Percentiles rank a stretch among this genome's conserved stretches.
phyloP scores from a whole-genome alignment of 1,140 invertebrate species.

The Tetramorium simillimum region DNA sequence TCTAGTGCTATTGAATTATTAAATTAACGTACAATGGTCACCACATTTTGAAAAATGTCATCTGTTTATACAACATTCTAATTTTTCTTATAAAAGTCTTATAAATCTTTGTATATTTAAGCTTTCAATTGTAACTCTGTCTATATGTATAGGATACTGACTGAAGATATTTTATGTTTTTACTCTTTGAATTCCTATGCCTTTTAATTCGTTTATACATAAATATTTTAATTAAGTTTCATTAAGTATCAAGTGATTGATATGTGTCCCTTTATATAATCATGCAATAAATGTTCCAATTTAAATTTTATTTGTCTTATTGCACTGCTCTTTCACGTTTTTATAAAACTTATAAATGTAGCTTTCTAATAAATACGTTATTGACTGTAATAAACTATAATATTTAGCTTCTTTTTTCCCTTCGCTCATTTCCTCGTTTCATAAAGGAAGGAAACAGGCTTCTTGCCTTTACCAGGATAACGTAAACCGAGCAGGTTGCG shows the following conservation, averaged over 20 bases:
- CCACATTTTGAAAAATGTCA: not conserved
- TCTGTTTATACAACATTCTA: not conserved
- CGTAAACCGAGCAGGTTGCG: slow-evolving; percentile 65
- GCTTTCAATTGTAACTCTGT: not conserved
- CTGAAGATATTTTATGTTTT: not conserved
- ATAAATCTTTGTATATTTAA: not conserved
- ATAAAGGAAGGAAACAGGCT: not conserved
- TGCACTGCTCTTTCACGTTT: not conserved
- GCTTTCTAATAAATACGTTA: slow-evolving; percentile 20
- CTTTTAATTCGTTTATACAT: not conserved
- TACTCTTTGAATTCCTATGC: not conserved
- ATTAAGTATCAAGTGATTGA: not conserved
- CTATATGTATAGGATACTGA: not conserved
- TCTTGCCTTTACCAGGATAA: slow-evolving; percentile 67
- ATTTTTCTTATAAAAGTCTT: not conserved
- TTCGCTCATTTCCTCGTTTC: slow-evolving; percentile 7
- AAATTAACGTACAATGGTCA: not conserved
- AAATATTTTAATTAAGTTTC: not conserved
- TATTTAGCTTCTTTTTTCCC: not conserved
- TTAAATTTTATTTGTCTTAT: not conserved
- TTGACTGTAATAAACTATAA: slow-evolving; percentile 1
- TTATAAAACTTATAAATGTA: not conserved
- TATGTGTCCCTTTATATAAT: not conserved
- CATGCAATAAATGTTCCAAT: not conserved
- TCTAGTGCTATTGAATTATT: not conserved